These are phyloP conservation scores for Rhinopomastus cyanomelas DNA, from an alignment of 2,113 vertebrate genomes.

Conservation along the genomic window DNA sequence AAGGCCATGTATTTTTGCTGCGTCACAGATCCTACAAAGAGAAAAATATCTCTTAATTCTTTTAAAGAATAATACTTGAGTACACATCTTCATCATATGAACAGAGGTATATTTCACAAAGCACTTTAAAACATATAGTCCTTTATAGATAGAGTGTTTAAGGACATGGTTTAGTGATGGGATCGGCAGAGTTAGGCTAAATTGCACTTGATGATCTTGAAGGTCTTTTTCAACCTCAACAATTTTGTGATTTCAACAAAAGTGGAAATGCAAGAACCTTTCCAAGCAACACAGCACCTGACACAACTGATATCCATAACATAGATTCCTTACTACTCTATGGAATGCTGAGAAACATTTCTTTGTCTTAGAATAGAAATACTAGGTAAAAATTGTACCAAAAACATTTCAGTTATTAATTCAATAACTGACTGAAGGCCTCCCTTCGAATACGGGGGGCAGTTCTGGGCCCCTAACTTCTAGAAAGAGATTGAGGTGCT, in stretches of 20 bases:
- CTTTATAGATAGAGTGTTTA: too few relatives aligned
- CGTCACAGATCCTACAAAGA: conserved; percentile 89
- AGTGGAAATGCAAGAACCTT: not conserved
- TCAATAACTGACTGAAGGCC: too few relatives aligned
- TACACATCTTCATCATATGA: not conserved
- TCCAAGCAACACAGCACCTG: not conserved
- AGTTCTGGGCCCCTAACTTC: too few relatives aligned
- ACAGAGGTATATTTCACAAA: not conserved
- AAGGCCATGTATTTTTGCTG: conserved; percentile 91
- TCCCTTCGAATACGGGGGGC: too few relatives aligned
- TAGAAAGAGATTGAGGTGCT: too few relatives aligned
- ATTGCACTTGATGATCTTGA: too few relatives aligned
- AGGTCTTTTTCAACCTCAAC: too few relatives aligned
- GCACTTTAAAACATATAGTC: not conserved
- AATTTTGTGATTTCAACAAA: not conserved
- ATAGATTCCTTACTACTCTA: not conserved
- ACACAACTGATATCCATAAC: not conserved
- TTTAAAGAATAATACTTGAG: not conserved
- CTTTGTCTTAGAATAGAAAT: not conserved
- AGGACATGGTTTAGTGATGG: too few relatives aligned
- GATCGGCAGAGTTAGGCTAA: too few relatives aligned
- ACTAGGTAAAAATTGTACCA: not conserved
- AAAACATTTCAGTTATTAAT: not conserved
- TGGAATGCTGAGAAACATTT: not conserved
- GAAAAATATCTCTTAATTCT: not conserved